phyloP scores from a whole-genome alignment of 2,888 invertebrate species.

The Hirudinaria manillensis region DNA sequence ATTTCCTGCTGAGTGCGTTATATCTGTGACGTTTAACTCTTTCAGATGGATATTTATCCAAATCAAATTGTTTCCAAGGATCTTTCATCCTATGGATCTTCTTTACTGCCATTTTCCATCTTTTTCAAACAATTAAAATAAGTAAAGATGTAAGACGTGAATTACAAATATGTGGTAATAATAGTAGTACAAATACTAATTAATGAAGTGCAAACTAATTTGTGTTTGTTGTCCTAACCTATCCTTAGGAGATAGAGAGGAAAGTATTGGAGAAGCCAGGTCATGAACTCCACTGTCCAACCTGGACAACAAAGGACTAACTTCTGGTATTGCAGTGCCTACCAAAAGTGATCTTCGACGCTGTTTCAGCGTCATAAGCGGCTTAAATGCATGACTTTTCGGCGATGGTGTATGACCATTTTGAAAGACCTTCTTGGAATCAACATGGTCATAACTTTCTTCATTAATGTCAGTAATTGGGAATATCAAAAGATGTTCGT shows the following conservation, averaged over 20 bases:
- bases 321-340: slow-evolving; percentile 12
- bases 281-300: slow-evolving; percentile 11
- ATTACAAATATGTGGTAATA: neutral
- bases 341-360: slow-evolving; percentile 27
- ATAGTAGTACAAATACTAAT: neutral
- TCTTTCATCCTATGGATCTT: slow-evolving; percentile 48
- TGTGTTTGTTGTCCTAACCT: slow-evolving; percentile 1
- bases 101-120: slow-evolving; percentile 29
- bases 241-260: slow-evolving; percentile 6
- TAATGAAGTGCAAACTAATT: neutral
- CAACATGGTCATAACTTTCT: slow-evolving; percentile 18
- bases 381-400: neutral
- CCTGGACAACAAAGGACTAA: neutral
- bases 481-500: slow-evolving; percentile 38
- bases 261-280: neutral
- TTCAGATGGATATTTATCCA: slow-evolving; percentile 55
- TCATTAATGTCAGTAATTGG: slow-evolving; percentile 36
- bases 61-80: slow-evolving; percentile 58
- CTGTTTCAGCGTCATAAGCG: slow-evolving; percentile 27
- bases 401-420: neutral
- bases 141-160: neutral
- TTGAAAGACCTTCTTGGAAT: neutral
- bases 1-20: slow-evolving; percentile 56
- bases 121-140: neutral
- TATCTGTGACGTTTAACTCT: slow-evolving; percentile 57